Conservation (phyloP, 2,888 invertebrate genomes). For the Phania funesta region DNA sequence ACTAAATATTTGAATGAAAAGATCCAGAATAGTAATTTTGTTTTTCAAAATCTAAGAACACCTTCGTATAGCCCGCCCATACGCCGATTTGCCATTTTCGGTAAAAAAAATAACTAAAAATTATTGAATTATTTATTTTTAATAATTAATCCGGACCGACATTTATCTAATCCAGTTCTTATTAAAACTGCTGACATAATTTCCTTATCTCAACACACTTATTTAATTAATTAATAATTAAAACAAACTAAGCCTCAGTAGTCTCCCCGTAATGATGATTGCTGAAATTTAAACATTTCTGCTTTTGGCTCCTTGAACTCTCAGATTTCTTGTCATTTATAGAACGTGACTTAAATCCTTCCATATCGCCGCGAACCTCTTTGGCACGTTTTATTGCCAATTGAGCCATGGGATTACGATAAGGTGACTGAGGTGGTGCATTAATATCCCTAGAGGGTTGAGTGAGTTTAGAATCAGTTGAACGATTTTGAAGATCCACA, state of each 20-base stretch:
- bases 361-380: conserved; percentile 49
- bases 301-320: neutral
- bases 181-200: neutral
- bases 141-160: too few relatives aligned
- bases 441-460: neutral
- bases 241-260: conserved; percentile 50
- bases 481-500: conserved; percentile 74
- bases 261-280: conserved; percentile 6
- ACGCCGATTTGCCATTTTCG: too few relatives aligned
- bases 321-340: conserved; percentile 66
- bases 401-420: conserved; percentile 70
- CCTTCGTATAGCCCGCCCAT: too few relatives aligned
- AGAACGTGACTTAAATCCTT: conserved; percentile 67
- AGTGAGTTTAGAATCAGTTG: conserved; percentile 13
- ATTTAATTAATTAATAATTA: neutral
- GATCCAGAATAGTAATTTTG: too few relatives aligned
- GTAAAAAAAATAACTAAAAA: too few relatives aligned
- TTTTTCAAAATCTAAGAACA: too few relatives aligned
- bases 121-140: neutral
- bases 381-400: conserved; percentile 50
- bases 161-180: too few relatives aligned
- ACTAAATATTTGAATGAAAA: too few relatives aligned
- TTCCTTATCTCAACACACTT: neutral
- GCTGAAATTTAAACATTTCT: conserved; percentile 22
- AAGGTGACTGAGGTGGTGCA: conserved; percentile 58